Evolutionary conservation across 2,113 vertebrate species (phyloP).

Genomic region (Hymenochirus boettgeri): DNA sequence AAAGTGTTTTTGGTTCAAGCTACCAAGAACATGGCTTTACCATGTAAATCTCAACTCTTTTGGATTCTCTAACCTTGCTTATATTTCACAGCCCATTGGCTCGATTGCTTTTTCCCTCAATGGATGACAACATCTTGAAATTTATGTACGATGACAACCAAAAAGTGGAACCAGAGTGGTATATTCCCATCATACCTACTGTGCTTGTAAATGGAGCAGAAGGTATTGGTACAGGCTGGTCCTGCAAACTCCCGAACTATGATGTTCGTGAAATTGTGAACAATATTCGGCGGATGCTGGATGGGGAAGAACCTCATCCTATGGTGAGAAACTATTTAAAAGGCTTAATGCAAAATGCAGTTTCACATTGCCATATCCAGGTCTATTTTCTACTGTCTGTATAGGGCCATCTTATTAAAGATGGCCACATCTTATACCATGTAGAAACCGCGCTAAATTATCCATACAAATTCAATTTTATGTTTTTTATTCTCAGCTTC

Average conservation of each 20-base stretch:
- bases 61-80: too few species aligned
- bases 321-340: slow-evolving; percentile 73
- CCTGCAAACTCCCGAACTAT: slow-evolving; percentile 88
- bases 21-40: too few species aligned
- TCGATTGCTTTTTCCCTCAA: slow-evolving; percentile 79
- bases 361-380: too few species aligned
- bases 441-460: too few species aligned
- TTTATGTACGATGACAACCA: slow-evolving; percentile 93
- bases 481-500: slow-evolving; percentile 64
- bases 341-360: too few species aligned
- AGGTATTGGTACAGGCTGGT: slow-evolving; percentile 96
- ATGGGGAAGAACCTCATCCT: slow-evolving; percentile 78
- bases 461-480: too few species aligned
- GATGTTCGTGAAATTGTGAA: slow-evolving; percentile 82
- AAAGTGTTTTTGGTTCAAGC: too few species aligned
- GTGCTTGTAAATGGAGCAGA: slow-evolving; percentile 89
- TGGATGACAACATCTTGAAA: slow-evolving; percentile 84
- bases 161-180: slow-evolving; percentile 95
- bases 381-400: too few species aligned
- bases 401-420: too few species aligned
- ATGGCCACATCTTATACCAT: too few species aligned
- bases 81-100: slow-evolving; percentile 73
- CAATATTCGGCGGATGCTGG: slow-evolving; percentile 83
- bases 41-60: too few species aligned
- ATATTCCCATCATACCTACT: slow-evolving; percentile 90